These are phyloP conservation scores for Benitochromis conjunctus DNA, from an alignment of 2,113 vertebrate genomes.

Conservation along the genomic window DNA sequence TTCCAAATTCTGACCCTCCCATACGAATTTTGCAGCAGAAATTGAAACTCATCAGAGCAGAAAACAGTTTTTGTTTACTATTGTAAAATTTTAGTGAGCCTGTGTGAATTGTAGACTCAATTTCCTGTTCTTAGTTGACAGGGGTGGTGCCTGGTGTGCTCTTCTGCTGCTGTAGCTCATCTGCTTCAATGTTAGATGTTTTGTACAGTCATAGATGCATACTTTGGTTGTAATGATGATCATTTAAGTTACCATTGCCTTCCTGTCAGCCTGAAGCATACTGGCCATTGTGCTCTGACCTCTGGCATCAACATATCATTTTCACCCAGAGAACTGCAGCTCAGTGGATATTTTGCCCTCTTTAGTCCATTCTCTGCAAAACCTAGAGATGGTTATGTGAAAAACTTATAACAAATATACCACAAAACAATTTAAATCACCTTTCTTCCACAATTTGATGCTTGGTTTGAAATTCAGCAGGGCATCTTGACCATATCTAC, in stretches of 20 bases:
- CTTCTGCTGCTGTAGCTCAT: neutral
- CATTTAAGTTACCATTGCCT: neutral
- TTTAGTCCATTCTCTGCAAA: neutral
- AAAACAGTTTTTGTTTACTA: neutral
- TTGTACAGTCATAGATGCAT: neutral
- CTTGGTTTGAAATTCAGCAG: neutral
- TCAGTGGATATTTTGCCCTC: neutral
- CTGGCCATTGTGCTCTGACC: neutral
- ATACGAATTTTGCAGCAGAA: neutral
- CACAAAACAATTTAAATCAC: neutral
- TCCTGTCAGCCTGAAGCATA: neutral
- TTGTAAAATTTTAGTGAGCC: neutral
- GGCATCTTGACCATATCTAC: neutral
- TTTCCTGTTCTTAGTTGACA: neutral
- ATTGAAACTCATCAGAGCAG: neutral
- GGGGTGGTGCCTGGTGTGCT: neutral
- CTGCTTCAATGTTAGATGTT: neutral
- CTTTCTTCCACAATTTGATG: neutral
- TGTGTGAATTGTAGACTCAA: neutral
- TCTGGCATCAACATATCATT: accelerated
- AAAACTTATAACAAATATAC: neutral
- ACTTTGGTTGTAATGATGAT: neutral
- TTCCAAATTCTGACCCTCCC: neutral
- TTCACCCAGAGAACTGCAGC: neutral
- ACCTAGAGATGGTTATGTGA: neutral